Base-by-base conservation (phyloP, 1,140 invertebrate genomes). In the Lysiphlebus fabarum region DNA sequence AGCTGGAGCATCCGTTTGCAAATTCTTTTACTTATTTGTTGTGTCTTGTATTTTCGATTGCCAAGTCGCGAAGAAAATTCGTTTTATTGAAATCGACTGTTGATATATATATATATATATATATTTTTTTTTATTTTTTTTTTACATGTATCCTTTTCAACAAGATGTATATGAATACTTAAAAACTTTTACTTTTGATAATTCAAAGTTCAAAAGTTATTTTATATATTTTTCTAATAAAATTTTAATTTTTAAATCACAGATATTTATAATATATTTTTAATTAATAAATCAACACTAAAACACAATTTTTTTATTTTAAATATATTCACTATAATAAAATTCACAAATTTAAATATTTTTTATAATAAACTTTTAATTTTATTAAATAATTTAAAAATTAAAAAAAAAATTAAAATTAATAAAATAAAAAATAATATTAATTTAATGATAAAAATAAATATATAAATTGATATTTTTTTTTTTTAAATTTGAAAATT, bases 51-150 rank as follows among this genome's bases (percentile, higher is more conserved):
- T 61, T 65, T 67, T 71, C 68, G 70, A 69, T 67, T 76, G 69
- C 67, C 67, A 75, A 76, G 62, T 74, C 72, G 68, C 66, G 66
- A 66, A 65, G 71, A 70, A 73, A 73, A 72, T 74, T 73, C 67
- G 64, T 71, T 72, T 77, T 78, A 78, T 78, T 76, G 73, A 67
- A 72, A 72, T 54, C 11, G 37, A 8, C 43, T 6, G 11, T 41
- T 9, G 40, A 41, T 41, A 45, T n/a, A 7, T n/a, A 45, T 45
- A 45, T 45, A 6, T 26, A 49, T 17, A 14, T 12, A 47, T 12
- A 4, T 42, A 10, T n/a, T n/a, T 42, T 42, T 42, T 42, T 42
- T 42, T 42, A 42, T n/a, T 42, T 42, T 45, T 45, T n/a, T 12
- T 45, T 5, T 14, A 14, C 12, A 45, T 45, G n/a, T 14, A 14